Conservation (phyloP, 2,888 invertebrate species). For the Drosophila quinaria region DNA sequence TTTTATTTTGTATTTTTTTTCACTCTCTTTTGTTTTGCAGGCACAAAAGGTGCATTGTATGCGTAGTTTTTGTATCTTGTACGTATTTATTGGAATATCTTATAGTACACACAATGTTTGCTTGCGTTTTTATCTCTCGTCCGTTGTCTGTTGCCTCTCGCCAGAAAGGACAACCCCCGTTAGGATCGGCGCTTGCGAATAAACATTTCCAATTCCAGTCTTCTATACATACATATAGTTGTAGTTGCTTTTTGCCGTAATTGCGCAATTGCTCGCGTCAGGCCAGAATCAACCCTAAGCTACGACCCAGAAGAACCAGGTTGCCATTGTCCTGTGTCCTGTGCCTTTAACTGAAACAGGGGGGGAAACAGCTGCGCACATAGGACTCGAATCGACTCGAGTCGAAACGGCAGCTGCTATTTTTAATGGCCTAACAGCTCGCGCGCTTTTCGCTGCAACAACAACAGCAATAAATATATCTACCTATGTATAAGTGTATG, state of each 20-base stretch:
- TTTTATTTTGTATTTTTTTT: conserved; percentile 43
- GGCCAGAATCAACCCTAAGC: conserved; percentile 28
- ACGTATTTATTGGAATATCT: conserved; percentile 5
- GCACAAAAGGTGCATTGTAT: conserved; percentile 59
- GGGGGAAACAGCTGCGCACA: conserved; percentile 72
- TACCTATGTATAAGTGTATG: not conserved
- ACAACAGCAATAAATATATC: conserved; percentile 24
- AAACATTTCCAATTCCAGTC: conserved; percentile 45
- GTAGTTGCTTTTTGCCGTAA: conserved; percentile 47
- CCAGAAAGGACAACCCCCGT: conserved; percentile 53
- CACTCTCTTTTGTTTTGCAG: conserved; percentile 37
- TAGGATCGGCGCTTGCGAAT: conserved; percentile 54
- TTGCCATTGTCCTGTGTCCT: conserved; percentile 76
- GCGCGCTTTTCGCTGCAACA: conserved; percentile 30
- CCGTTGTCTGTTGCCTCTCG: conserved; percentile 17
- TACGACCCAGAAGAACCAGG: conserved; percentile 7
- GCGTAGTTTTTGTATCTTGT: conserved; percentile 16
- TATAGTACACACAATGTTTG: conserved; percentile 29
- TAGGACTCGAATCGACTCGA: conserved; percentile 46
- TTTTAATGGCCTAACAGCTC: conserved; percentile 53
- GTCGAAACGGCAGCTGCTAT: conserved; percentile 65
- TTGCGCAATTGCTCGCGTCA: conserved; percentile 73
- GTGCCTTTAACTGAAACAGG: conserved; percentile 64
- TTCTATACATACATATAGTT: not conserved
- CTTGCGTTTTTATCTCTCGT: conserved; percentile 39